These are phyloP conservation scores for Zaprionus lineosus DNA, from an alignment of 2,888 invertebrate species.

Conservation along the genomic window DNA sequence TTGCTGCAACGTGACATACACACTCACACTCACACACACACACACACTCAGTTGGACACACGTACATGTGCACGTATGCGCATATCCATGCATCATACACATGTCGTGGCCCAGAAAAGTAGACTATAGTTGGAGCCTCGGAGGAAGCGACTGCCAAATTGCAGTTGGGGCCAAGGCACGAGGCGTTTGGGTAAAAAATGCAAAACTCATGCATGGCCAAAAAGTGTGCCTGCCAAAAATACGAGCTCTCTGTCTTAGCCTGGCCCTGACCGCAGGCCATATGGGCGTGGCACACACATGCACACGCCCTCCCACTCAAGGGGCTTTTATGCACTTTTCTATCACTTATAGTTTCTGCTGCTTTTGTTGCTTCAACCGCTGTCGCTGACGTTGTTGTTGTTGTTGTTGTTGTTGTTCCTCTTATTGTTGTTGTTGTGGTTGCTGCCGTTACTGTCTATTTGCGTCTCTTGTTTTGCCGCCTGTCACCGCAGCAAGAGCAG, in stretches of 20 bases:
- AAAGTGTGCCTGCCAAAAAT: slow-evolving; percentile 62
- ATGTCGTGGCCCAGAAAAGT: slow-evolving; percentile 70
- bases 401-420: slow-evolving; percentile 1
- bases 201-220: slow-evolving; percentile 73
- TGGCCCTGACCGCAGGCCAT: slow-evolving; percentile 67
- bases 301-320: slow-evolving; percentile 20
- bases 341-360: slow-evolving; percentile 12
- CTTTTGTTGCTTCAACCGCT: not conserved
- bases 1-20: slow-evolving; percentile 57
- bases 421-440: slow-evolving; percentile 5
- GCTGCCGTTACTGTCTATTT: slow-evolving; percentile 49
- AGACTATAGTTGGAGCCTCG: slow-evolving; percentile 59
- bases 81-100: slow-evolving; percentile 15
- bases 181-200: slow-evolving; percentile 57
- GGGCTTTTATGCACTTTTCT: slow-evolving; percentile 29
- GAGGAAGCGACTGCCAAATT: slow-evolving; percentile 57
- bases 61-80: slow-evolving; percentile 12
- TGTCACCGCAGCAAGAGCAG: slow-evolving; percentile 52
- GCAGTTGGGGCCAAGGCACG: slow-evolving; percentile 36
- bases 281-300: slow-evolving; percentile 18
- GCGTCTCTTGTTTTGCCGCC: slow-evolving; percentile 67
- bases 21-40: slow-evolving; percentile 23
- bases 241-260: slow-evolving; percentile 40
- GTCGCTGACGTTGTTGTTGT: slow-evolving; percentile 2
- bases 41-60: slow-evolving; percentile 10